These are phyloP conservation scores for Gisinianus flammeolus DNA, from an alignment of 2,888 invertebrate genomes.

Conservation along the genomic window DNA sequence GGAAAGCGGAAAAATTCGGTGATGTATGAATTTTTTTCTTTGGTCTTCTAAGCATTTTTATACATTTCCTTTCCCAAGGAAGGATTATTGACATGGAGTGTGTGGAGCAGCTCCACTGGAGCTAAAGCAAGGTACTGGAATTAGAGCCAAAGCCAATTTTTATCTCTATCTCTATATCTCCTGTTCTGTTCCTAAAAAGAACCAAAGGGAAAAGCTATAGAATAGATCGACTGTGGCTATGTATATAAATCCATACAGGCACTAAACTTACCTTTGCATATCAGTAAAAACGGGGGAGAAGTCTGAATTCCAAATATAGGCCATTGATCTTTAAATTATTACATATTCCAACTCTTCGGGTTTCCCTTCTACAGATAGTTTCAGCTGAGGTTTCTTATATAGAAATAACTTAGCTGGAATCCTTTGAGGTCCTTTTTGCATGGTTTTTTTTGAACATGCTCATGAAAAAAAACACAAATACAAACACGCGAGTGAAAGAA, in stretches of 20 bases:
- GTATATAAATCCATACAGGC: too few species aligned
- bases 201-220: too few species aligned
- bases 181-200: background rate
- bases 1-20: background rate
- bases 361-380: too few species aligned
- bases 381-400: too few species aligned
- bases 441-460: too few species aligned
- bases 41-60: background rate
- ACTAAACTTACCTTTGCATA: background rate
- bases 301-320: background rate
- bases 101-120: too few species aligned
- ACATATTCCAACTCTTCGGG: background rate
- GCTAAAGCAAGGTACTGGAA: too few species aligned
- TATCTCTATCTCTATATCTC: background rate
- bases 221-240: too few species aligned
- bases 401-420: too few species aligned
- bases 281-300: background rate
- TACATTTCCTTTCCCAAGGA: background rate
- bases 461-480: too few species aligned
- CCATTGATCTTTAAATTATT: conserved; percentile 24
- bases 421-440: too few species aligned
- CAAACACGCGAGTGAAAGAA: background rate
- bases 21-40: background rate
- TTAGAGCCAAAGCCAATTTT: background rate
- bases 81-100: conserved; percentile 2